Base-by-base conservation (phyloP, 2,797 vertebrate species). In the Nannoperca obscura region DNA sequence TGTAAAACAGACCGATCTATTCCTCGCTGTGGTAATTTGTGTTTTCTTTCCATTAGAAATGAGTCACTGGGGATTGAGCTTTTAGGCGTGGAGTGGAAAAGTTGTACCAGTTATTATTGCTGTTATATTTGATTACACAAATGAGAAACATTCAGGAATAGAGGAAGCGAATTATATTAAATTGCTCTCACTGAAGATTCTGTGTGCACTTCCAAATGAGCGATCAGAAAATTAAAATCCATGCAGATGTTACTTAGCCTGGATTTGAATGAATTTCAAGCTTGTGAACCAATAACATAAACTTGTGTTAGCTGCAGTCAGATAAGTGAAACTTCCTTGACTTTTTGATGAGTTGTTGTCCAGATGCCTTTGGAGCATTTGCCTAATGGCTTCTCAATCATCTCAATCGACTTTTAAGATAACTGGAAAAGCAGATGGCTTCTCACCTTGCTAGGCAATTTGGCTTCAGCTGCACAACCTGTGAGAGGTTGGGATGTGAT, bases 51-150 rank as follows among this genome's bases (percentile, higher is more conserved):
- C 76, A 86, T 89, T 91, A 88, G 78, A 82, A 80, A 68, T 60
- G 66, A 90, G 53, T 91, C 82, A 85, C 68, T 64, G 74, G 74
- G 76, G 82, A 88, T 53, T 52, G 61, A 75, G 85, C 61, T 84
- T 85, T 89, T 85, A 69, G 63, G 40, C 20, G 44, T 69, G 65
- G 76, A 81, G 73, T 65, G 63, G 78, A 84, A 77, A 69, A 81
- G 80, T 87, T 20, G 27, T 54, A 71, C 76, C 63, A 61, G 68
- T 74, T 81, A 86, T 91, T 83, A 86, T 79, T 86, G 71, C 80
- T 74, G 77, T 86, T 85, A 15, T 86, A 84, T 93, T 89, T 92
- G 80, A 92, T 91, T 89, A 81, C 80, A 82, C 72, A 81, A 86
- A 88, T 73, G 78, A 88, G 73, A 92, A 83, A 66, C 86, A 78